Evolutionary conservation across 2,888 invertebrate species (phyloP).

Genomic region (Acanthopleura granulata): DNA sequence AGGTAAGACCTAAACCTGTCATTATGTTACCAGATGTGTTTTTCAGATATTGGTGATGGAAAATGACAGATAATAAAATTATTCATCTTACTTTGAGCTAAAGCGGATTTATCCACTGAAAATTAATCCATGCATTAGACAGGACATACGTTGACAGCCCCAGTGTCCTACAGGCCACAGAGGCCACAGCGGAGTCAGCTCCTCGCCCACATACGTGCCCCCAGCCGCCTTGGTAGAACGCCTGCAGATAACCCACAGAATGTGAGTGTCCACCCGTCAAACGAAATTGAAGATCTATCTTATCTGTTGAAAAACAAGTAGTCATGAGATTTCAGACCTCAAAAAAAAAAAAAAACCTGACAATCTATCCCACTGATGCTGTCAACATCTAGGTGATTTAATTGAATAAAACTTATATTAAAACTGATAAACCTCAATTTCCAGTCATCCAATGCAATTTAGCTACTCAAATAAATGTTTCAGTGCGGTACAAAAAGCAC

Average conservation of each 20-base stretch:
- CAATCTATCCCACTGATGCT: background rate
- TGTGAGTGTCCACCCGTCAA: background rate
- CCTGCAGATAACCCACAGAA: background rate
- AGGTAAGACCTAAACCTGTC: too few relatives aligned
- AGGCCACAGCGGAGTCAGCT: background rate
- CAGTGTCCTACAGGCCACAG: background rate
- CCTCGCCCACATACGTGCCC: background rate
- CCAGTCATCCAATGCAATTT: too few relatives aligned
- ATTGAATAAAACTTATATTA: background rate
- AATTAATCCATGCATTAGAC: too few relatives aligned
- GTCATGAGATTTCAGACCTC: background rate
- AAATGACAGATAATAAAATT: too few relatives aligned
- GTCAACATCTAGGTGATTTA: background rate
- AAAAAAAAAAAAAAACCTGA: background rate
- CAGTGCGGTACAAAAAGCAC: too few relatives aligned
- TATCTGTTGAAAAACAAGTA: background rate
- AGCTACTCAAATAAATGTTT: too few relatives aligned
- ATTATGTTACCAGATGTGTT: too few relatives aligned
- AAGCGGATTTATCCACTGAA: too few relatives aligned
- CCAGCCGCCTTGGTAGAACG: background rate
- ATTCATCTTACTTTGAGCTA: too few relatives aligned
- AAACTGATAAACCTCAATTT: background rate
- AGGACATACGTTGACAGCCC: background rate
- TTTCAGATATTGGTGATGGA: too few relatives aligned
- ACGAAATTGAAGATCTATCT: background rate